phyloP scores from a whole-genome alignment of 2,888 invertebrate genomes.

The Phalera bucephala region DNA sequence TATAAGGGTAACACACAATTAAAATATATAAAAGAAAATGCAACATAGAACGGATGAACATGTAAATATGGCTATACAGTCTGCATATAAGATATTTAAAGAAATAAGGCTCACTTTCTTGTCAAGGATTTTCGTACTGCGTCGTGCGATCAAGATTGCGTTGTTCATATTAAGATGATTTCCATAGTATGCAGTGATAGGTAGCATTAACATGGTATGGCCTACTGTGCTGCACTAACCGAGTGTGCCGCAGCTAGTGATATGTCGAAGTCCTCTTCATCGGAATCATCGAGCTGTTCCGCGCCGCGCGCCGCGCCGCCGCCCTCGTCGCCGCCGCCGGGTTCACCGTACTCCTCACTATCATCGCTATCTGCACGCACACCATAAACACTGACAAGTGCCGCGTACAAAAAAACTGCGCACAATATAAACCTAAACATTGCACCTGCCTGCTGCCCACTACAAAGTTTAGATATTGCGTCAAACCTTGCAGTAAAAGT shows the following conservation, averaged over 20 bases:
- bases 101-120: no score
- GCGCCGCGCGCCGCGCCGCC: constrained; percentile 10
- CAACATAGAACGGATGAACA: no score
- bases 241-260: constrained; percentile 67
- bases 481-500: not conserved
- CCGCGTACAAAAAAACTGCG: constrained; percentile 10
- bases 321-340: constrained; percentile 8
- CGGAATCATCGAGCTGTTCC: constrained; percentile 26
- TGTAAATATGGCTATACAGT: no score
- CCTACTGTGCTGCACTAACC: no score
- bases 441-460: constrained; percentile 3
- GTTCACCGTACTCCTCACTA: constrained; percentile 4
- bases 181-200: no score
- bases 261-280: constrained; percentile 61
- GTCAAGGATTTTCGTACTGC: no score
- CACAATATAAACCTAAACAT: constrained; percentile 3
- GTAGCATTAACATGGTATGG: no score
- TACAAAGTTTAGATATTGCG: not conserved
- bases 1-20: no score
- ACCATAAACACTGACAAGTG: constrained; percentile 8
- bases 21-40: no score
- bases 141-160: no score
- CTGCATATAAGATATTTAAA: no score
- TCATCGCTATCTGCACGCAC: constrained; percentile 1
- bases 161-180: no score